A percentile compares a stretch with the other conserved stretches of the same genome.
Conservation (phyloP, 1,140 invertebrate genomes). For the Panagrolaimus sp. region DNA sequence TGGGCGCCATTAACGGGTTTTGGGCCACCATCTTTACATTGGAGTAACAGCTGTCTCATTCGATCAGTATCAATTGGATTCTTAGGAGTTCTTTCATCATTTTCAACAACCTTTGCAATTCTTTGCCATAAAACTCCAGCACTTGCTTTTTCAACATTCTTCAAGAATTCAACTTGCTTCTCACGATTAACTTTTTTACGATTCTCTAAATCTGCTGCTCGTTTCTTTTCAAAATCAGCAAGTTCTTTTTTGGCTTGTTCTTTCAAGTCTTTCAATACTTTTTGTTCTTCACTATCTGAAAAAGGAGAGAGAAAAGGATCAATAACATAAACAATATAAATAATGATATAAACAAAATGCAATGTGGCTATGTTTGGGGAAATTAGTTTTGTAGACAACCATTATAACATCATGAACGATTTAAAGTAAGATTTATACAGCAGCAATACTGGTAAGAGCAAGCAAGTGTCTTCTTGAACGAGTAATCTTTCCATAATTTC, state of each 20-base stretch:
- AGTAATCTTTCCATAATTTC: too few species aligned
- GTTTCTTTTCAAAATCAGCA: slow-evolving; percentile 7
- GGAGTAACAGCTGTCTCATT: slow-evolving; percentile 3
- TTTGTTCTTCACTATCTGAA: slow-evolving; percentile 12
- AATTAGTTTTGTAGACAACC: too few species aligned
- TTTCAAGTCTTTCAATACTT: neutral
- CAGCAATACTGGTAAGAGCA: too few species aligned
- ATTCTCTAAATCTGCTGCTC: neutral
- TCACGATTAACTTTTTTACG: slow-evolving; percentile 10
- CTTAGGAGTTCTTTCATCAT: neutral
- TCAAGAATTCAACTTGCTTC: slow-evolving; percentile 14
- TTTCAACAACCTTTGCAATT: slow-evolving; percentile 11
- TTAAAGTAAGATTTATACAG: too few species aligned
- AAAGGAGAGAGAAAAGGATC: too few species aligned
- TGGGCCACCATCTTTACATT: slow-evolving; percentile 10
- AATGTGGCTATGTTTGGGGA: too few species aligned
- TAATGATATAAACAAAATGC: neutral
- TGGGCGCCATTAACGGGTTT: too few species aligned
- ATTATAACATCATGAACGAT: too few species aligned
- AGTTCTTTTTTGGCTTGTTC: slow-evolving; percentile 2
- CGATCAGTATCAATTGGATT: slow-evolving; percentile 2
- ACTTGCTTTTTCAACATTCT: slow-evolving; percentile 9
- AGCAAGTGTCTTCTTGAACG: too few species aligned
- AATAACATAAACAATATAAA: neutral
- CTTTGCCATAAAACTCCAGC: slow-evolving; percentile 5